Evolutionary conservation across 2,888 invertebrate genomes (phyloP), one percentile per base, ranked within the genome.

Genomic region (Acleris cristana): DNA sequence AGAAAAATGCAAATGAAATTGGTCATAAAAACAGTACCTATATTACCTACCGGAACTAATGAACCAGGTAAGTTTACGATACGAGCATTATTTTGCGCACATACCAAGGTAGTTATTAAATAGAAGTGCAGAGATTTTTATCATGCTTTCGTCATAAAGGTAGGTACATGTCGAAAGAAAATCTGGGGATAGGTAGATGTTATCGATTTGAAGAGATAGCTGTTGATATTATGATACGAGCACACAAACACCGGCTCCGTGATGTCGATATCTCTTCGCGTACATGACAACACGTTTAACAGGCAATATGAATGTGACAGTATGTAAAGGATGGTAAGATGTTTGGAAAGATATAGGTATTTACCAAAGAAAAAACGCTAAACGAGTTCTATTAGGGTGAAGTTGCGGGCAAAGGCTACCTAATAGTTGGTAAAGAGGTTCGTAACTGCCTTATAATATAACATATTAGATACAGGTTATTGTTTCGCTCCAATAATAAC

Each of bases 401-500:
- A 3, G 40, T 40, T 10, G 40, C 40, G 40, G 40, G 40, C 40
- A 40, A 40, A 40, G 34, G 2, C 12, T 45, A 45, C 3, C 26
- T 45, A 45, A 3, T 44, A n/a, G 48, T 6, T 48, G 16, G 18
- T 18, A 18, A 6, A 18, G 48, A 48, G 18, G 16, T 48, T 16
- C 0, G 2, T 48, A 18, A 16, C 2, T 18, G 45, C n/a, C 45
- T n/a, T 16, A 45, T n/a, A 26, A 3, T 26, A 26, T 16, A 16
- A 45, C 45, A 45, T 45, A 10, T 10, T 34, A 34, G 10, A 10
- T 48, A 48, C 45, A n/a, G 7, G 48, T 23, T 45, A 60, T 56
- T 64, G 62, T 65, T 76, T 75, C 81, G 81, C 81, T 83, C 80
- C 72, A 79, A 76, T 81, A 81, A 76, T 65, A 75, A 76, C 72